Evolutionary conservation across 1,140 invertebrate species (phyloP).

Genomic region (Meloidogyne floridensis): DNA sequence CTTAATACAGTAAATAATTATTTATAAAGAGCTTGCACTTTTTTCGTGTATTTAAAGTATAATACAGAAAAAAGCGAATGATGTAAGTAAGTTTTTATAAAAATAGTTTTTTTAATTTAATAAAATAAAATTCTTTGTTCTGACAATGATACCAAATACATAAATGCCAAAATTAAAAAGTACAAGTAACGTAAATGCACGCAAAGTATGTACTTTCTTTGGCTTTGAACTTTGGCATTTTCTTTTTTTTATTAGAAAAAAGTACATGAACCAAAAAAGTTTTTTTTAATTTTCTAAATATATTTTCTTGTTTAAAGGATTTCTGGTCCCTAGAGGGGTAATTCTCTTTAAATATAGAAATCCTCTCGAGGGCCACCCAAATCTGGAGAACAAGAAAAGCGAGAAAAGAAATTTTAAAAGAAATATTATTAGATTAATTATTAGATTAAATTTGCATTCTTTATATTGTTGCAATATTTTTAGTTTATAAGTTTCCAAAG

Average conservation of each 20-base stretch:
- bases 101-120: not conserved
- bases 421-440: too few relatives aligned
- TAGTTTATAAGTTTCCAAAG: too few relatives aligned
- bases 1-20: too few relatives aligned
- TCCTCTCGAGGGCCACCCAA: not conserved
- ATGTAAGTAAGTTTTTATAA: too few relatives aligned
- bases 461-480: too few relatives aligned
- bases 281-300: not conserved
- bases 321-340: not conserved
- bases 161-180: not conserved
- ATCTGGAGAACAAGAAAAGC: not conserved
- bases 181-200: not conserved
- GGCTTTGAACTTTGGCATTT: not conserved
- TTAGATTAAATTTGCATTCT: too few relatives aligned
- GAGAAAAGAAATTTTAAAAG: not conserved
- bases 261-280: not conserved
- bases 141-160: not conserved
- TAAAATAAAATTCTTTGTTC: conserved; percentile 1
- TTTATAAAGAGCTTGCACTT: too few relatives aligned
- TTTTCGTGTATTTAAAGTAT: too few relatives aligned
- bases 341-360: not conserved
- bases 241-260: not conserved
- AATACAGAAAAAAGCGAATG: not conserved
- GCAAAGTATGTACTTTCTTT: not conserved
- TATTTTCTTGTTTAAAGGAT: not conserved